Conservation (phyloP, 2,113 vertebrate species). For the Corydoras maculifer region DNA sequence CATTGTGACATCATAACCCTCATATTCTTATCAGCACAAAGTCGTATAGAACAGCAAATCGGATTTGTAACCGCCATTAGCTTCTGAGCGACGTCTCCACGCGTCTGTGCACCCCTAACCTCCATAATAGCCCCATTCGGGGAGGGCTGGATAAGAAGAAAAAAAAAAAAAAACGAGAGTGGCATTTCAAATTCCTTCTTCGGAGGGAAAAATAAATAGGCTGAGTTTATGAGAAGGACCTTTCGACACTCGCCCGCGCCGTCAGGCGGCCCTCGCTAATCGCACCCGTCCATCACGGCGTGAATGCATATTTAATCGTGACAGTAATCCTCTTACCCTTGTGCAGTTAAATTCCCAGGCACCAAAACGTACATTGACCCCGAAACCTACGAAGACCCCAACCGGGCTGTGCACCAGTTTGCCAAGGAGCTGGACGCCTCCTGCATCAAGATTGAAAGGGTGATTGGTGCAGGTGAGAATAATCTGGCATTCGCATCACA, state of each 20-base stretch:
- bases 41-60: constrained; percentile 6
- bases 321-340: constrained; percentile 97
- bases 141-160: constrained; percentile 18
- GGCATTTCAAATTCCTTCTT: constrained; percentile 21
- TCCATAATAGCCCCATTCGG: constrained; percentile 14
- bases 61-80: constrained; percentile 25
- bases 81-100: constrained; percentile 29
- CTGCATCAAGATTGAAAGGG: constrained; percentile 98
- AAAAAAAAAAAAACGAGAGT: constrained; percentile 4
- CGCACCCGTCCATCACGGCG: constrained; percentile 60
- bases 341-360: constrained; percentile 99
- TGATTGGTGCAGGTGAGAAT: constrained; percentile 95
- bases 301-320: constrained; percentile 77
- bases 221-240: constrained; percentile 29
- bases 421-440: constrained; percentile 99
- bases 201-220: constrained; percentile 4
- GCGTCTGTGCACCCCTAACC: constrained; percentile 2
- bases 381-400: constrained; percentile 97
- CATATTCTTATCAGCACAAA: background rate
- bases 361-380: constrained; percentile 99
- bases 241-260: constrained; percentile 29
- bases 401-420: constrained; percentile 99
- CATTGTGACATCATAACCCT: background rate
- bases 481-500: background rate
- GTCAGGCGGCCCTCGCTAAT: constrained; percentile 30